Percentiles rank a stretch among this genome's conserved stretches.
Conservation (phyloP, 2,888 invertebrate genomes). For the Habrosyne pyritoides region DNA sequence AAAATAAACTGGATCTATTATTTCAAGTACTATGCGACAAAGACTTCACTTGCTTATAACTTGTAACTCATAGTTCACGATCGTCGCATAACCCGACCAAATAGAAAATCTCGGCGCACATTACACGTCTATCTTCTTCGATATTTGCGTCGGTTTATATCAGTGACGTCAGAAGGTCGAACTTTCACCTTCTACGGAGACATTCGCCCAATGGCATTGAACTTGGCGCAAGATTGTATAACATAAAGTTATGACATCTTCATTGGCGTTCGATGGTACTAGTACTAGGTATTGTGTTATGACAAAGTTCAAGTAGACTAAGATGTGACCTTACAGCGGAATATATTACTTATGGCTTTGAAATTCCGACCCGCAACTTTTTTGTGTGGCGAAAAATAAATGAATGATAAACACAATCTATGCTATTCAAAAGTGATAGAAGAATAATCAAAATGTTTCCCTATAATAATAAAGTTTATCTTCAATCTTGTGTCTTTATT, state of each 20-base stretch:
- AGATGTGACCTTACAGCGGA: neutral
- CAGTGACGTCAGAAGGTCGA: conserved; percentile 42
- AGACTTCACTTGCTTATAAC: neutral
- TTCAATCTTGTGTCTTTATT: no score
- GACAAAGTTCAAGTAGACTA: conserved; percentile 6
- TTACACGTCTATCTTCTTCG: conserved; percentile 16
- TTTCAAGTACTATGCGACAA: neutral
- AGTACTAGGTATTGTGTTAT: neutral
- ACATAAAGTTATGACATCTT: conserved; percentile 36
- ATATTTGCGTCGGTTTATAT: conserved; percentile 40
- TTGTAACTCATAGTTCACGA: neutral
- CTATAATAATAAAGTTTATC: no score
- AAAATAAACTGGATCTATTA: no score
- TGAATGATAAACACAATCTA: no score
- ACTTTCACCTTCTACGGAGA: conserved; percentile 66
- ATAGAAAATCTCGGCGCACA: neutral
- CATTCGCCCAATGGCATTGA: conserved; percentile 67
- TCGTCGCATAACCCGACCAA: neutral
- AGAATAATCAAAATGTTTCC: no score
- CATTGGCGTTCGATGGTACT: conserved; percentile 7
- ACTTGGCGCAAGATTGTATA: conserved; percentile 53
- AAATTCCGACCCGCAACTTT: no score
- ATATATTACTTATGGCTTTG: neutral
- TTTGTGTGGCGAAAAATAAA: no score
- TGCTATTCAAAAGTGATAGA: no score